Evolutionary conservation across 2,113 vertebrate species (phyloP).

Genomic region (Sinocyclocheilus grahami): DNA sequence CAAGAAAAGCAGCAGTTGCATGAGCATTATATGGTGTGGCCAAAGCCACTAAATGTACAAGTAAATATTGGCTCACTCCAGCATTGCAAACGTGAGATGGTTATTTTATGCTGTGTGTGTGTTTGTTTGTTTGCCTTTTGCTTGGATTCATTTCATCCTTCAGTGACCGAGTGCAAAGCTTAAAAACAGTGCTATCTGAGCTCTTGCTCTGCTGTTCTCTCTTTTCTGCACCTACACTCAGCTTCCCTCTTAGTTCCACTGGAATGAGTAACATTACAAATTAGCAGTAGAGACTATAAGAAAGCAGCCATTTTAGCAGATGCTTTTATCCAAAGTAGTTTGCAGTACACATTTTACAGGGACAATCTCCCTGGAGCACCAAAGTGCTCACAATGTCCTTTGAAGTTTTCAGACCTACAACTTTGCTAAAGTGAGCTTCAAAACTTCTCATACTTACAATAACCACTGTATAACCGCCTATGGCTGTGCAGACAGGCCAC

Average conservation of each 20-base stretch:
- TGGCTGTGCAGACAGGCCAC: neutral
- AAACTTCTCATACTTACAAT: neutral
- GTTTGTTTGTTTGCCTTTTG: slow-evolving; percentile 23
- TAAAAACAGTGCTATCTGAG: neutral
- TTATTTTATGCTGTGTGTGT: neutral
- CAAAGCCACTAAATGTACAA: neutral
- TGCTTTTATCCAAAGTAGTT: neutral
- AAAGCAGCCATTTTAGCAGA: neutral
- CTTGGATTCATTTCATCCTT: neutral
- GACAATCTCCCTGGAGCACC: neutral
- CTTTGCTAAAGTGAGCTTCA: neutral
- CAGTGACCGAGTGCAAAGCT: neutral
- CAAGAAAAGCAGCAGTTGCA: neutral
- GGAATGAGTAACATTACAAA: neutral
- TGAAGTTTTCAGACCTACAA: neutral
- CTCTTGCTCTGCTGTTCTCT: neutral
- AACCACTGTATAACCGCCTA: neutral
- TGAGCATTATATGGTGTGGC: neutral
- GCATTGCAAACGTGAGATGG: neutral
- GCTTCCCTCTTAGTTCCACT: neutral
- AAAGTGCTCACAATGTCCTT: neutral
- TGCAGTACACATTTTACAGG: neutral
- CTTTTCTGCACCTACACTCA: neutral
- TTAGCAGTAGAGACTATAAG: neutral
- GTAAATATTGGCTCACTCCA: slow-evolving; percentile 27